Evolutionary conservation across 1,140 invertebrate genomes (phyloP), one percentile per base, ranked within the genome.

Genomic region (Macrobrachium nipponense): DNA sequence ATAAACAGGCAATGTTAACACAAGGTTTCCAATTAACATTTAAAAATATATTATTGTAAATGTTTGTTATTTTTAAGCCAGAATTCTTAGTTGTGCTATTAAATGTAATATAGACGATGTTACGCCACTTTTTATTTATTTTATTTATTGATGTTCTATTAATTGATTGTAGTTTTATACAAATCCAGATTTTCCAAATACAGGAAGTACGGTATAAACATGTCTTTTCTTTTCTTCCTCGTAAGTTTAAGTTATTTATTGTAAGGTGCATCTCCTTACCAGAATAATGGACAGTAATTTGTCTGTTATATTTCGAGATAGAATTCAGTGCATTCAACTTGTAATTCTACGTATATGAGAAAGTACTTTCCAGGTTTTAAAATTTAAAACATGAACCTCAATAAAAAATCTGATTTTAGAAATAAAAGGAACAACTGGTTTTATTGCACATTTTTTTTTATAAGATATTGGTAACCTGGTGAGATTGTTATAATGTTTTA

Each of bases 151-250:
- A 70, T 70, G 36, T 70, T 70, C 20, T 20, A 70, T 27, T 70
- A 70, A 70, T 70, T 70, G 36, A 70, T 70, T 70, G 66, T 70
- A 70, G 66, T 70, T 70, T 70, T 70, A 70, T 70, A 70, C 66
- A 70, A 70, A 70, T 20, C 66, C 66, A 70, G 66, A 70, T 70
- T 70, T 70, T 51, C 66, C 36, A 36, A 70, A 70, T 70, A 70
- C n/a, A 70, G 66, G 66, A 70, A 70, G 51, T 70, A 70, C 15
- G 66, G 66, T 70, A 70, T 70, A 70, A 27, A 70, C n/a, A 10
- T 70, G 66, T 70, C 20, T 70, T 70, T 70, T 36, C 36, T 36
- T 23, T 36, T 36, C 20, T 70, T 4, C 66, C 36, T 70, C 64
- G 12, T 66, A 0, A 66, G 64, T 66, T 51, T 51, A 6, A 10